These are phyloP conservation scores for Actinemys pallida DNA, from an alignment of 2,113 vertebrate species.

Conservation along the genomic window DNA sequence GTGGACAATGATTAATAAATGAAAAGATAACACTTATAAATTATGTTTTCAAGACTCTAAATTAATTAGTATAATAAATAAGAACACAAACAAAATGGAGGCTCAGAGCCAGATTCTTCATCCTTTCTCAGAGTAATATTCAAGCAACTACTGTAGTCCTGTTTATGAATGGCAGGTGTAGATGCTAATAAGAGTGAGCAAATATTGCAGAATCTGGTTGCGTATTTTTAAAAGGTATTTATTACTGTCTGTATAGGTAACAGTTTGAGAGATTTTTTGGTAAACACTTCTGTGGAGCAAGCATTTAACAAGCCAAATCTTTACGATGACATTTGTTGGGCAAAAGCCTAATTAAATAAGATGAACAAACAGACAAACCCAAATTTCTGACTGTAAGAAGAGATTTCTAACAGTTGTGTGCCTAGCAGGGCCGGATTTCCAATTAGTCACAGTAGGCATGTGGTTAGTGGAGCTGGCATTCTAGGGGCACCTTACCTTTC, in stretches of 20 bases:
- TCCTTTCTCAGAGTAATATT: background rate
- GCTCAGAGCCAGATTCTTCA: background rate
- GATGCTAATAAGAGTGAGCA: background rate
- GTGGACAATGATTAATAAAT: background rate
- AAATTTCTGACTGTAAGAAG: background rate
- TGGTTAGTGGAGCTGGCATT: too few relatives aligned
- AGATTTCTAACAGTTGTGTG: background rate
- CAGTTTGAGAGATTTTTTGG: background rate
- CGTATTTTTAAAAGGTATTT: background rate
- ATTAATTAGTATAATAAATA: background rate
- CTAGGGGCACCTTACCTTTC: too few relatives aligned
- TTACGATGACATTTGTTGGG: background rate
- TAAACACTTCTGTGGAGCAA: background rate
- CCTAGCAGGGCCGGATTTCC: background rate
- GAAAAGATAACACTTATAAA: background rate
- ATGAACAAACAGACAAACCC: background rate
- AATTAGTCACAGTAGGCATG: too few relatives aligned
- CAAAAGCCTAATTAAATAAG: background rate
- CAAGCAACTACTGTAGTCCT: background rate
- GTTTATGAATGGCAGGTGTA: background rate
- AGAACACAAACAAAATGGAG: background rate
- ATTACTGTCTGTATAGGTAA: background rate
- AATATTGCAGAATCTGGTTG: background rate
- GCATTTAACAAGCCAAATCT: background rate
- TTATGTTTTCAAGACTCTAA: background rate